These are phyloP conservation scores for Smittia sp. DNA, from an alignment of 2,888 invertebrate species.

Conservation along the genomic window DNA sequence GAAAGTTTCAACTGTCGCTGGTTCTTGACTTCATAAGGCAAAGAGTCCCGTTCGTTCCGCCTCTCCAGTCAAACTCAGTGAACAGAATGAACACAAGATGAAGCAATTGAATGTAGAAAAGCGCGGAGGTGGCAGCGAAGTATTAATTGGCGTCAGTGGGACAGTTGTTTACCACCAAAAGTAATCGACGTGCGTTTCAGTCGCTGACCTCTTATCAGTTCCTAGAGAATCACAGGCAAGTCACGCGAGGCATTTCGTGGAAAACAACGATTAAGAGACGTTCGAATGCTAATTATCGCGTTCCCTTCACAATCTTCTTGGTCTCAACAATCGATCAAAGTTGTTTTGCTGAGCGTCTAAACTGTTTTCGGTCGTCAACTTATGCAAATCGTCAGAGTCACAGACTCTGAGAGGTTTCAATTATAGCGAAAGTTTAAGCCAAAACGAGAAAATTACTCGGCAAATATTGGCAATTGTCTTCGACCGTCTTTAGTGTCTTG, in stretches of 20 bases:
- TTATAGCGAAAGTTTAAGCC: background rate
- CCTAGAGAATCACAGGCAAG: background rate
- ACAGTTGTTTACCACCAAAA: background rate
- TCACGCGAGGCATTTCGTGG: background rate
- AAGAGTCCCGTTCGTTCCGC: constrained; percentile 5
- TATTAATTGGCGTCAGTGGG: background rate
- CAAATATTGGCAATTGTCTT: background rate
- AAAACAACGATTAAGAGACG: background rate
- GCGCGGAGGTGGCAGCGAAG: background rate
- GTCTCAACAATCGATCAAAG: background rate
- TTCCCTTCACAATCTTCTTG: background rate
- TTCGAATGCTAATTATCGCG: background rate
- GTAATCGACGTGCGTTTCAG: background rate
- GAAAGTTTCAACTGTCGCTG: constrained; percentile 1
- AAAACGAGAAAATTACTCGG: background rate
- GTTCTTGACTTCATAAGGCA: background rate
- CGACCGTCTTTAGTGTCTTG: background rate
- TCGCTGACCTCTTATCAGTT: background rate
- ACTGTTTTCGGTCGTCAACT: background rate
- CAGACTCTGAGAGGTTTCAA: background rate
- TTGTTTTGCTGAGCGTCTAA: background rate
- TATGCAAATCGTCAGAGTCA: background rate
- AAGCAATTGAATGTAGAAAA: background rate
- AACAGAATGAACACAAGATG: background rate
- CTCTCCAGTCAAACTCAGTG: background rate